Evolutionary conservation across 2,888 invertebrate genomes (phyloP).

Genomic region (Oxycera nigricornis): DNA sequence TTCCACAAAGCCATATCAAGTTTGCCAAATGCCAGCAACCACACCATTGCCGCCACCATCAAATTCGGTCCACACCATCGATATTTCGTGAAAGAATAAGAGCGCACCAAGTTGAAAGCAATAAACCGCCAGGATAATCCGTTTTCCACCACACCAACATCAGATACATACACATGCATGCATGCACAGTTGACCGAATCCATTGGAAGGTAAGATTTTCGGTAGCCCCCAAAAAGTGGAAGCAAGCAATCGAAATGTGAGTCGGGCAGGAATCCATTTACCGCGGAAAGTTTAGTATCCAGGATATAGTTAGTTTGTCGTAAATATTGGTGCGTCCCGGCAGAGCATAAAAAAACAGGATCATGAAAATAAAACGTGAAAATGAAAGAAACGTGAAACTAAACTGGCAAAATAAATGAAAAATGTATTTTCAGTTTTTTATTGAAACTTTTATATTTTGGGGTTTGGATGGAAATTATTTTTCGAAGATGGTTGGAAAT

Average conservation of each 20-base stretch:
- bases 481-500: no score
- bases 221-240: no score
- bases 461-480: no score
- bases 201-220: no score
- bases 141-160: no score
- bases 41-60: background rate
- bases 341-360: no score
- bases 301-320: background rate
- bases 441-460: no score
- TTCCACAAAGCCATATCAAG: background rate
- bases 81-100: background rate
- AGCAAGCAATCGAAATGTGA: background rate
- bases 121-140: conserved; percentile 24
- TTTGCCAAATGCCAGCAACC: background rate
- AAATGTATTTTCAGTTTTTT: no score
- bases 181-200: no score
- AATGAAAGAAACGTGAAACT: background rate
- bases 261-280: background rate
- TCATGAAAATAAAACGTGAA: background rate
- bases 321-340: background rate
- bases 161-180: no score
- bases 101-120: background rate
- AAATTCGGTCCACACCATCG: background rate
- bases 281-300: background rate
- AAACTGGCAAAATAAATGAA: no score